phyloP scores from a whole-genome alignment of 2,113 vertebrate genomes.

The rabbit (Oryctolagus cuniculus) region mOryCun1.1 NC_091440.1:60772001-60772500 shows the following conservation, averaged over 20 bases:
- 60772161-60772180: not conserved
- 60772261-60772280: not conserved
- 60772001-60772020: not conserved
- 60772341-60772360: not conserved
- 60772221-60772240: conserved; percentile 46
- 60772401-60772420: not conserved
- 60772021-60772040: not conserved
- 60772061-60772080: not conserved
- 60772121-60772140: not conserved
- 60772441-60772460: not conserved
- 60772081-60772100: not conserved
- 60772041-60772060: not conserved
- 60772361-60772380: not conserved
- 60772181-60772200: not conserved
- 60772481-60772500: not conserved
- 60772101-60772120: not conserved
- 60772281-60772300: not conserved
- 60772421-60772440: not conserved
- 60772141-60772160: not conserved
- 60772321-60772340: not conserved
- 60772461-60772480: not conserved
- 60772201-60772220: conserved; percentile 6
- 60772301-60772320: conserved; percentile 1
- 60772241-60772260: not conserved
- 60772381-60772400: not conserved